A percentile compares a stretch with the other conserved stretches of the same genome.
Conservation (phyloP, 2,888 invertebrate genomes). For the Archips xylosteana region DNA sequence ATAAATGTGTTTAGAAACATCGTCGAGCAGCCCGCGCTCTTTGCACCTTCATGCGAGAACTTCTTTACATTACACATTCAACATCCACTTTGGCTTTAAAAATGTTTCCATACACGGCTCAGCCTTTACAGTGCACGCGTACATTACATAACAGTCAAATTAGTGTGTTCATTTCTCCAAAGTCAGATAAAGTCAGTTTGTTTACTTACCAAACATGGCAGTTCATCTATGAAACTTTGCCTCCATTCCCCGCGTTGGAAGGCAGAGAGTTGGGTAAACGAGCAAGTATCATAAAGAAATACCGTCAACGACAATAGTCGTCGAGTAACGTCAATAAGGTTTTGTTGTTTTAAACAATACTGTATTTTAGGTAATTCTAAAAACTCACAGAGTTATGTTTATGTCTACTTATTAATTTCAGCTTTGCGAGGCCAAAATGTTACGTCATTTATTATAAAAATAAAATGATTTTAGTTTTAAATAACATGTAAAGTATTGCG, state of each 20-base stretch:
- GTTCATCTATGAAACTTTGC: constrained; percentile 41
- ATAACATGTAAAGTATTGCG: no score
- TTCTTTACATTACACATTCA: not conserved
- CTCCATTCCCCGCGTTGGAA: constrained; percentile 4
- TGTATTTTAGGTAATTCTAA: no score
- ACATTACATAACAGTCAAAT: constrained; percentile 36
- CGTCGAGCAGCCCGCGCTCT: no score
- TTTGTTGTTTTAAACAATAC: no score
- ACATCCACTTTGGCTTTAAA: not conserved
- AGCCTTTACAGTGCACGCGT: not conserved
- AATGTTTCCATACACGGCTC: constrained; percentile 2
- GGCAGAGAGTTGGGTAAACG: not conserved
- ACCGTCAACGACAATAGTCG: no score
- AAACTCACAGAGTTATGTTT: no score
- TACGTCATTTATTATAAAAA: no score
- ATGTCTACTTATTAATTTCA: no score
- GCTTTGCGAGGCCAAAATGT: no score
- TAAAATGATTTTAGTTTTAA: no score
- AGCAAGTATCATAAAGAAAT: not conserved
- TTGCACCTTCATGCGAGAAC: not conserved
- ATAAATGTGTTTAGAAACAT: no score
- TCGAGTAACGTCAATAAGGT: no score
- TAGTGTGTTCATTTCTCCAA: constrained; percentile 38
- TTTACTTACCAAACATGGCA: constrained; percentile 42
- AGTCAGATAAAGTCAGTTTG: constrained; percentile 41